Evolutionary conservation across 2,888 invertebrate species (phyloP), one percentile per base, ranked within the genome.

Genomic region (Dicranocentrus wangi): DNA sequence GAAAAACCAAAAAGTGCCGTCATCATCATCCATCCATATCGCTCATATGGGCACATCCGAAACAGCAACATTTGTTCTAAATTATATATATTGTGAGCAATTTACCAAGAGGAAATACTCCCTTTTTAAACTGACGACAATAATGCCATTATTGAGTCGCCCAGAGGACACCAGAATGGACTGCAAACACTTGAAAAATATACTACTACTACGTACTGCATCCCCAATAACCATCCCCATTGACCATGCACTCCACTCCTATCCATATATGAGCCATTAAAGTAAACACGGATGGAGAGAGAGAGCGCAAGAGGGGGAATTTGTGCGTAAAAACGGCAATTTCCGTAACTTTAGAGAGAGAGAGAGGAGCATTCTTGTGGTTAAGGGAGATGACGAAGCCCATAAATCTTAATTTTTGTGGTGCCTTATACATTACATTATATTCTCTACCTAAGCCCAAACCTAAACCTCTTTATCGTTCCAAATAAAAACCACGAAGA

Each of bases 391-490:
- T 61, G 60, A 68, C 28, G 66, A 43, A 51, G 60, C 72, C 15
- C 58, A 80, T 80, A 80, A 80, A 80, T 80, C 79, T 79, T 79
- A 79, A 79, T 79, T 80, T 79, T 68, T 68, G 72, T 73, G 80
- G 80, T 80, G 80, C 66, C 80, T 66, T 68, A 23, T 23, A 76
- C 58, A 76, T 39, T 13, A 39, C 75, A 66, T n/a, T n/a, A n/a
- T n/a, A n/a, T n/a, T n/a, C n/a, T n/a, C n/a, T n/a, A n/a, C n/a
- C n/a, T n/a, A n/a, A n/a, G n/a, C 51, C 21, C 51, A 51, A 17
- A 51, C 7, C 17, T 8, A 51, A 51, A 51, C 17, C 51, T 17
- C 51, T 51, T 51, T 19, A 2, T 51, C 17, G 8, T n/a, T n/a
- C n/a, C n/a, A n/a, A n/a, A n/a, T n/a, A n/a, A n/a, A n/a, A n/a